Conservation (phyloP, 2,113 vertebrate species). For the Dendrocopos noguchii region DNA sequence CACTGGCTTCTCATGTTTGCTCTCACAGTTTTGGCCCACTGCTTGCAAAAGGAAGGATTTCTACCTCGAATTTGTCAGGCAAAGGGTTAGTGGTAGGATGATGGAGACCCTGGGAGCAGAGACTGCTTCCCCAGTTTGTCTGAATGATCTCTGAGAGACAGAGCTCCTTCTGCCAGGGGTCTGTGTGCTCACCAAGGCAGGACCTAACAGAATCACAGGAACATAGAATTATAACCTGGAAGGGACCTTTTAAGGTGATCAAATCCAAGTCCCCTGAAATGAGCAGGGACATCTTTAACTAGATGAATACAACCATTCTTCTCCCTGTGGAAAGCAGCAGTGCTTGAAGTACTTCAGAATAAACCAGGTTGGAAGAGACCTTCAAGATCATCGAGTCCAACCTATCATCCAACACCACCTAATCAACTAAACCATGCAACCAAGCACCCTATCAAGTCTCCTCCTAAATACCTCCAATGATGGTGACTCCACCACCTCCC, state of each 20-base stretch:
- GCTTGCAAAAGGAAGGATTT: not conserved
- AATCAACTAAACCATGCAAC: no score
- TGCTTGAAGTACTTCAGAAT: no score
- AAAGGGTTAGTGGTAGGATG: not conserved
- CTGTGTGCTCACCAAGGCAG: not conserved
- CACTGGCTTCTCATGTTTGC: rapidly evolving
- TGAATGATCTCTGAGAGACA: not conserved
- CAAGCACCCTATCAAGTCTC: no score
- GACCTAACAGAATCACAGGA: not conserved
- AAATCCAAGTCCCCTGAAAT: no score
- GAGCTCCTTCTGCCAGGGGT: not conserved
- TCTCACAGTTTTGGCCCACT: not conserved
- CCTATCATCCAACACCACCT: no score
- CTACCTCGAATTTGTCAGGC: not conserved
- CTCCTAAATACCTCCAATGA: no score
- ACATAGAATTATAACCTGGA: not conserved
- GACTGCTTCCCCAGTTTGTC: not conserved
- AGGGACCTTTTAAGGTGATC: no score
- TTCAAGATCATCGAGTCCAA: no score
- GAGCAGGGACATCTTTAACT: no score
- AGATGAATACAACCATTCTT: not conserved
- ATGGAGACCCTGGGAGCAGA: no score
- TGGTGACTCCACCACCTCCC: no score
- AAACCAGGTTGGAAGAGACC: no score
- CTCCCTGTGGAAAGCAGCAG: not conserved